These are phyloP conservation scores for Chlorops oryzae DNA, from an alignment of 1,140 invertebrate genomes.

Conservation along the genomic window DNA sequence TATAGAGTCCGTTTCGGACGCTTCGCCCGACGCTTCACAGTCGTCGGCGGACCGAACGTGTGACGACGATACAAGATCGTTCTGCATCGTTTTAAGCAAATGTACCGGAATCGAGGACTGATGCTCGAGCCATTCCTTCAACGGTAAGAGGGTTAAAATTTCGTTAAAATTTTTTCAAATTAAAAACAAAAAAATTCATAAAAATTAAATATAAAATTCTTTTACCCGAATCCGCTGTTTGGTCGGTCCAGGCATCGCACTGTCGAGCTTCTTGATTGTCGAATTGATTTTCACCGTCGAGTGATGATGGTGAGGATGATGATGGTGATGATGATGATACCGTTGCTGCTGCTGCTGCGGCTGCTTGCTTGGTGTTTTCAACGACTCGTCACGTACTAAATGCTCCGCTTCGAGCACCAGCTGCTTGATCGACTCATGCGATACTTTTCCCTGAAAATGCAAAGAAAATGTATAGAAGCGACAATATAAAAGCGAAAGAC, in stretches of 20 bases:
- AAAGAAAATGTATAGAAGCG: too few species aligned
- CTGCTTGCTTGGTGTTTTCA: constrained; percentile 46
- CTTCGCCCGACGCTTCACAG: constrained; percentile 86
- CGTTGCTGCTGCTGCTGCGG: constrained; percentile 3
- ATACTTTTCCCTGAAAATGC: constrained; percentile 36
- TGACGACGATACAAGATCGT: background rate
- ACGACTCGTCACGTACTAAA: constrained; percentile 44
- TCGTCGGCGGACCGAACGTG: constrained; percentile 26
- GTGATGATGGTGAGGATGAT: too few species aligned
- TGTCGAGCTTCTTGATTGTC: constrained; percentile 44
- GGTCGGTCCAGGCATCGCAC: constrained; percentile 37
- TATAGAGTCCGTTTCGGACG: constrained; percentile 65
- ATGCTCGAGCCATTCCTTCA: constrained; percentile 44
- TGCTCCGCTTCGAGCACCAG: constrained; percentile 45
- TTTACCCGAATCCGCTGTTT: constrained; percentile 44
- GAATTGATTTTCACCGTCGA: constrained; percentile 43
- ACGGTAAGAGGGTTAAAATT: background rate
- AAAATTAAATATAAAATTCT: too few species aligned
- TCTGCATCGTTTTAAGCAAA: background rate
- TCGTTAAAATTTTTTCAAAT: background rate
- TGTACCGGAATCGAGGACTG: constrained; percentile 28
- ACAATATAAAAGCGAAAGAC: too few species aligned
- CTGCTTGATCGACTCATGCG: constrained; percentile 48
- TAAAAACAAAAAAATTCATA: background rate
- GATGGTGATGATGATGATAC: too few species aligned